phyloP scores from a whole-genome alignment of 2,113 vertebrate genomes.

The Columba livia region DNA sequence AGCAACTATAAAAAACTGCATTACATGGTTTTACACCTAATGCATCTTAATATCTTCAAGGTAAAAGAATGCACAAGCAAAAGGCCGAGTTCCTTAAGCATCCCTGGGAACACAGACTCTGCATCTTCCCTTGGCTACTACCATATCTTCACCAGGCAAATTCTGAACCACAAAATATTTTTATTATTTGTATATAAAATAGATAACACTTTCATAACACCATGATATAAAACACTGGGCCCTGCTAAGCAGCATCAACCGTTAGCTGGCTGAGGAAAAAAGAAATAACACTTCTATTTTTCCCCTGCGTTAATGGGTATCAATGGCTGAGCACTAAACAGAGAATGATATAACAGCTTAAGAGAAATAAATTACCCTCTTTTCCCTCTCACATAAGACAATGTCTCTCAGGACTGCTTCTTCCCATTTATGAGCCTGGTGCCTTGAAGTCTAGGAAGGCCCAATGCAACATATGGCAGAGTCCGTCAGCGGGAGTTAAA shows the following conservation, averaged over 20 bases:
- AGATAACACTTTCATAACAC: background rate
- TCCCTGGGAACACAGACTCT: background rate
- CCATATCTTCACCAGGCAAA: background rate
- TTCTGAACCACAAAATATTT: background rate
- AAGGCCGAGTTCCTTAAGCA: background rate
- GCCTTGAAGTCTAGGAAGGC: slow-evolving; percentile 32
- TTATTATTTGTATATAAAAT: background rate
- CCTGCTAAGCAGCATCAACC: background rate
- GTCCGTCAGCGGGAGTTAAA: background rate
- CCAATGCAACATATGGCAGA: slow-evolving; percentile 30
- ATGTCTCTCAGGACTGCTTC: slow-evolving; percentile 30
- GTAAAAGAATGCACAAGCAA: background rate
- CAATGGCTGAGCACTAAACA: background rate
- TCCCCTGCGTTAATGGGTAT: background rate
- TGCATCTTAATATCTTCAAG: background rate
- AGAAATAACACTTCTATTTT: background rate
- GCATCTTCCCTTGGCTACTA: background rate
- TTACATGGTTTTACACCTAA: background rate
- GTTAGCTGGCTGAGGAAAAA: background rate
- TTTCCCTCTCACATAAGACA: background rate
- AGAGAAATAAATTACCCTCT: background rate
- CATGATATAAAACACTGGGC: background rate
- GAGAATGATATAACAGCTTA: background rate
- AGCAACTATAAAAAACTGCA: background rate
- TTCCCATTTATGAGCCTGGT: slow-evolving; percentile 27